Conservation (phyloP, 1,140 invertebrate genomes). For the Aphis gossypii region DNA sequence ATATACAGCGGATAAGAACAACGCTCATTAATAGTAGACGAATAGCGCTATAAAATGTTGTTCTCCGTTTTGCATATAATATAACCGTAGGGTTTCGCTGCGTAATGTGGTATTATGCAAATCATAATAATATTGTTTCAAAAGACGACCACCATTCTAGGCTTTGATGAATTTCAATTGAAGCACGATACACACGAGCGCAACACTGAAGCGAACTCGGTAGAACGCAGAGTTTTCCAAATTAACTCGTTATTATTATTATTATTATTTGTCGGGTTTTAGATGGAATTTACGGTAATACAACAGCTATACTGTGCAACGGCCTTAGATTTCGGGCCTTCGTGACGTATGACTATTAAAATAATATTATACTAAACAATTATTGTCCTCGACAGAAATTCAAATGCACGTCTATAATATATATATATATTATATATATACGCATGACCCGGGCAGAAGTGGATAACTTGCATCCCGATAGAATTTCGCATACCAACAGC, state of each 20-base stretch:
- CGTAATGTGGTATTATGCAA: not conserved
- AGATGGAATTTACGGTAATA: not conserved
- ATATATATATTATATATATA: too few relatives aligned
- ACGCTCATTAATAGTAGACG: not conserved
- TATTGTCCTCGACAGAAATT: not conserved
- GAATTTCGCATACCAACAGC: not conserved
- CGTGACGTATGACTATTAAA: not conserved
- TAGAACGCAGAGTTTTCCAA: not conserved
- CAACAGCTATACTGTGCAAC: too few relatives aligned
- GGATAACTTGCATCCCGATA: not conserved
- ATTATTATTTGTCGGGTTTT: not conserved
- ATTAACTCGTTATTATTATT: not conserved
- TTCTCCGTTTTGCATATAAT: slow-evolving; percentile 11
- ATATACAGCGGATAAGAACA: not conserved
- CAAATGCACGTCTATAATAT: not conserved
- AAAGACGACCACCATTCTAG: not conserved
- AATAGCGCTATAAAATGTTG: not conserved
- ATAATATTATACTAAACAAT: not conserved
- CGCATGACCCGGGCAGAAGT: not conserved
- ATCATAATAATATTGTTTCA: not conserved
- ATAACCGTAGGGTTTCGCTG: not conserved
- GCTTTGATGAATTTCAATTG: slow-evolving; percentile 22
- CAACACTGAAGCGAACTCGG: not conserved
- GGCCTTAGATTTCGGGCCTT: not conserved
- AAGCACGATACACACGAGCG: not conserved